A percentile compares a stretch with the other conserved stretches of the same genome.
Conservation (phyloP, 2,797 vertebrate species). For the Oreochromis grahami region DNA sequence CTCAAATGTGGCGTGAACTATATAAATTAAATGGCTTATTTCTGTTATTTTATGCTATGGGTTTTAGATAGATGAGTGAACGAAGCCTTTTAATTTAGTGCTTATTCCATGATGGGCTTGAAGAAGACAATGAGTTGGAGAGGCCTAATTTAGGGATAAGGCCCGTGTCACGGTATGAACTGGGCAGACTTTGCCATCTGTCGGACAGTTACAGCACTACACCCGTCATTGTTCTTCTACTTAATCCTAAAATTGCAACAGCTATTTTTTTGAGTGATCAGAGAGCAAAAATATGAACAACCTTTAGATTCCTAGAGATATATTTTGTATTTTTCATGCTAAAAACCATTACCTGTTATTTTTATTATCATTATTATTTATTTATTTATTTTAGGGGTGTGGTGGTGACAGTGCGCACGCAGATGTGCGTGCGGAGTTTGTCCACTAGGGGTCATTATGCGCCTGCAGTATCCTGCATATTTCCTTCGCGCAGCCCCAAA, state of each 20-base stretch:
- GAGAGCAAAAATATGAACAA: neutral
- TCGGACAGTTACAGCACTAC: constrained; percentile 40
- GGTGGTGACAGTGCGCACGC: neutral
- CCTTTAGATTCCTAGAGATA: neutral
- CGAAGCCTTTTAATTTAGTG: neutral
- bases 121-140: constrained; percentile 6
- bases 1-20: neutral
- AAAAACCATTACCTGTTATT: neutral
- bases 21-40: neutral
- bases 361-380: neutral
- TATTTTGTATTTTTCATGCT: neutral
- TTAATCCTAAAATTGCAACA: neutral
- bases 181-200: constrained; percentile 61
- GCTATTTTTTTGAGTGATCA: neutral
- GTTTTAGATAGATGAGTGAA: neutral
- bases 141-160: constrained; percentile 38
- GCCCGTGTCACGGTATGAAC: constrained; percentile 8
- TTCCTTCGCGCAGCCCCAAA: neutral
- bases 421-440: neutral
- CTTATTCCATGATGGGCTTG: neutral
- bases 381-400: neutral
- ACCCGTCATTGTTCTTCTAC: neutral
- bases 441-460: constrained; percentile 64
- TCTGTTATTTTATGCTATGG: neutral
- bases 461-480: neutral